Base-by-base conservation (phyloP, 1,140 invertebrate species). In the Scaptomyza graminum region DNA sequence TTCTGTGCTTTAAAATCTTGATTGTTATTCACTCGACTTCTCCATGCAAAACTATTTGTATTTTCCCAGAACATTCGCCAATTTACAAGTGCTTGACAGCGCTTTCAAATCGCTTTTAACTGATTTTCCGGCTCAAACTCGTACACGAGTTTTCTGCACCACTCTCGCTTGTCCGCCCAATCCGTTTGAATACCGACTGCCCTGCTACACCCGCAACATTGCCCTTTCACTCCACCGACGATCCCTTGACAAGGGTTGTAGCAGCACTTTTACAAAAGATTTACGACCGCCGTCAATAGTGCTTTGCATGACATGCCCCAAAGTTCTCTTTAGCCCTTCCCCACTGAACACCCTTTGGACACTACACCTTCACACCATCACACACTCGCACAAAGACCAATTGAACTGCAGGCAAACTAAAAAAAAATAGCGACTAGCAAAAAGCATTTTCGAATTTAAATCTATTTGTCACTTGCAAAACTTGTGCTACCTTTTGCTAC, bases 391-490 rank as follows among this genome's bases (percentile, higher is more conserved):
- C 5, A 22, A 52, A 41, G 44, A 46, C 43, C 49, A 62, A 51
- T 76, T 25, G 37, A 57, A 60, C 47, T 28, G 15, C 41, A 15
- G 28, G 5, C n/a, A n/a, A n/a, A 22, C 13, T 41, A 59, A 63
- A 1, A 52, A 59, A 59, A 74, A 57, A 56, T 39, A 39, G 69
- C 55, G 52, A 57, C 74, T 66, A 69, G 72, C 51, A 71, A 88
- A 85, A 87, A 83, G 72, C 81, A 77, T 88, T 88, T 83, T 89
- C 84, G 78, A 88, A 89, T 88, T 88, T 88, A 88, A 88, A 88
- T 88, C 83, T 88, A 88, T 88, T 88, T 88, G 83, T 88, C 83
- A 88, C 84, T 88, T 88, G 83, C 72, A 51, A 87, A 88, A 87
- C 71, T 87, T 87, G 79, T 59, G 84, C 83, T 79, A 89, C 83